phyloP scores from a whole-genome alignment of 2,797 vertebrate species.

The Limosa lapponica region DNA sequence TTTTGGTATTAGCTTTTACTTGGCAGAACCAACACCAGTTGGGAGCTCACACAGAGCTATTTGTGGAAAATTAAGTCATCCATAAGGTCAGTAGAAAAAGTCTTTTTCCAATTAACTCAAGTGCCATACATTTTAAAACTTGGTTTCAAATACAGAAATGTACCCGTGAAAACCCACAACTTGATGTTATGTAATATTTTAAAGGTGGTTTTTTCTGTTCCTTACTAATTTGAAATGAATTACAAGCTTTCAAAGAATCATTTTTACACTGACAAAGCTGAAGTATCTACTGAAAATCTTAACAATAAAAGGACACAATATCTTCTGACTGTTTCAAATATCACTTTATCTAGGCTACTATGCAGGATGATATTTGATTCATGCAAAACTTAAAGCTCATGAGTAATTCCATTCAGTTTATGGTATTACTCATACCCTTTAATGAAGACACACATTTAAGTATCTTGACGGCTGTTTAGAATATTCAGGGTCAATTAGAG shows the following conservation, averaged over 20 bases:
- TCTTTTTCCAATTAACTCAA: conserved; percentile 60
- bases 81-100: conserved; percentile 24
- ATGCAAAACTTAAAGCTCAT: conserved; percentile 8
- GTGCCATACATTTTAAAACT: conserved; percentile 17
- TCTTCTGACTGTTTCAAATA: neutral
- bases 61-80: conserved; percentile 37
- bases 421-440: conserved; percentile 19
- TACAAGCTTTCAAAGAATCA: conserved; percentile 29
- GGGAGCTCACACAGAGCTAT: neutral
- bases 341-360: neutral
- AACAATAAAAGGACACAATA: neutral
- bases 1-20: neutral
- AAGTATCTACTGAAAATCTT: neutral
- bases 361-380: neutral
- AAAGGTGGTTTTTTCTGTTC: neutral
- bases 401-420: conserved; percentile 20
- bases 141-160: conserved; percentile 41
- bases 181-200: conserved; percentile 34
- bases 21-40: neutral
- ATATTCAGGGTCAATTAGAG: neutral
- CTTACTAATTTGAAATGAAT: neutral
- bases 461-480: neutral
- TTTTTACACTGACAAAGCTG: neutral
- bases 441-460: neutral
- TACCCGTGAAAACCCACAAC: conserved; percentile 29